These are phyloP conservation scores for Sorex fumeus DNA, from an alignment of 2,113 vertebrate genomes.

Conservation along the genomic window DNA sequence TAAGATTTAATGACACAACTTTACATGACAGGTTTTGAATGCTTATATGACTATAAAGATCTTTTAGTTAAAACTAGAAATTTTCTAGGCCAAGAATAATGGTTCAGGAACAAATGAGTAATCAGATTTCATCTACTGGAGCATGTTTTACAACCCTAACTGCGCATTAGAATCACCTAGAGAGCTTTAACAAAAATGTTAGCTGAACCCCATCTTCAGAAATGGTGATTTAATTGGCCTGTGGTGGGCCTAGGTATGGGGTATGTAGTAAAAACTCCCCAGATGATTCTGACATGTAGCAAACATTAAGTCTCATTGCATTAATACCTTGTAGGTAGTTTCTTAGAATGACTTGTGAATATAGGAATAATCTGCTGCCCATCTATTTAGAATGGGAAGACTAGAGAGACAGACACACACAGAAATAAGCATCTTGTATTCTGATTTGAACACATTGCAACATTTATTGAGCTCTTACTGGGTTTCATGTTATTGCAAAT, in stretches of 20 bases:
- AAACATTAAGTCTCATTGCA: conserved; percentile 45
- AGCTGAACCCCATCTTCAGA: conserved; percentile 60
- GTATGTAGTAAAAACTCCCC: conserved; percentile 63
- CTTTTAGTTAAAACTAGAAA: conserved; percentile 49
- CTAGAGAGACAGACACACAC: no score
- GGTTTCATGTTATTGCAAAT: neutral
- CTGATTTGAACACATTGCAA: neutral
- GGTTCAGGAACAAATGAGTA: conserved; percentile 55
- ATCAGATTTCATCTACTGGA: conserved; percentile 73
- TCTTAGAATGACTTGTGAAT: conserved; percentile 37
- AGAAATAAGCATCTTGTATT: neutral
- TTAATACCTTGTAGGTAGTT: neutral
- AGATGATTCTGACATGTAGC: conserved; percentile 50
- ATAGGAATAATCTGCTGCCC: conserved; percentile 20
- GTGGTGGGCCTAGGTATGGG: conserved; percentile 40
- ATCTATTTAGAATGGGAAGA: neutral
- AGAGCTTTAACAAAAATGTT: conserved; percentile 68
- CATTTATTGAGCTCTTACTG: neutral
- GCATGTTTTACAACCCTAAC: conserved; percentile 53
- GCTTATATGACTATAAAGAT: conserved; percentile 30
- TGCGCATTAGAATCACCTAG: conserved; percentile 70
- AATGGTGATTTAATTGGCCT: conserved; percentile 70
- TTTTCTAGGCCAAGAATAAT: neutral
- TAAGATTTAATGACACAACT: conserved; percentile 1
- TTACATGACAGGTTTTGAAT: conserved; percentile 41